Conservation (phyloP, 2,113 vertebrate genomes). For the Rostratula benghalensis region DNA sequence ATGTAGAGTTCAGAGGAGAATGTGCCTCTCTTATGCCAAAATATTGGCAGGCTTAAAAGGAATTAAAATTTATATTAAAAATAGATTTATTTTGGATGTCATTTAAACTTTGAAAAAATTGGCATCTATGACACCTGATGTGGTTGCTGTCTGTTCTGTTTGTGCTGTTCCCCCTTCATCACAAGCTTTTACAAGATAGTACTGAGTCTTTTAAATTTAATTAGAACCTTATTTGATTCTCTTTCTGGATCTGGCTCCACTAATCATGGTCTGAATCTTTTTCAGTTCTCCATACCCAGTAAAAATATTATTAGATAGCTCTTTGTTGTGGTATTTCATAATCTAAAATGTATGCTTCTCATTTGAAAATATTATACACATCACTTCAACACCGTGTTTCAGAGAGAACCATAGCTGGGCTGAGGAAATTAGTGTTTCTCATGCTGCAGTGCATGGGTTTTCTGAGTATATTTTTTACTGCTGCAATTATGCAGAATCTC, state of each 20-base stretch:
- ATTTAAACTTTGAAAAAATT: neutral
- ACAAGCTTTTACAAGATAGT: conserved; percentile 1
- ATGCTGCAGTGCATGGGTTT: neutral
- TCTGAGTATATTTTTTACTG: neutral
- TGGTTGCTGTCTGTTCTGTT: neutral
- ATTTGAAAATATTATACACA: conserved; percentile 21
- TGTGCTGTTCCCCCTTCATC: neutral
- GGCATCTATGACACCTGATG: neutral
- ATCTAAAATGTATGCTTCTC: conserved; percentile 14
- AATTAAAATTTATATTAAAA: neutral
- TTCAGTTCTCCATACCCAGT: conserved; percentile 23
- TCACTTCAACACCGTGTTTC: neutral
- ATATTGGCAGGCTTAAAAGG: neutral
- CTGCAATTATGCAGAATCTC: neutral
- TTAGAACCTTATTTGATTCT: conserved; percentile 55
- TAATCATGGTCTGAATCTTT: conserved; percentile 32
- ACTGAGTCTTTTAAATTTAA: conserved; percentile 45
- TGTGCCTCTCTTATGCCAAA: neutral
- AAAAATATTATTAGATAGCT: conserved; percentile 56
- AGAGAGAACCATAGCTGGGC: neutral
- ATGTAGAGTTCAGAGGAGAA: neutral
- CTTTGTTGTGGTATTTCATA: conserved; percentile 51
- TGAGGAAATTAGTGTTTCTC: neutral
- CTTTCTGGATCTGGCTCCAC: conserved; percentile 3
- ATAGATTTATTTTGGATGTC: neutral